Percentiles rank a stretch among this genome's conserved stretches.
Evolutionary conservation across 2,888 invertebrate species (phyloP).

Genomic region (Euphydryas editha): DNA sequence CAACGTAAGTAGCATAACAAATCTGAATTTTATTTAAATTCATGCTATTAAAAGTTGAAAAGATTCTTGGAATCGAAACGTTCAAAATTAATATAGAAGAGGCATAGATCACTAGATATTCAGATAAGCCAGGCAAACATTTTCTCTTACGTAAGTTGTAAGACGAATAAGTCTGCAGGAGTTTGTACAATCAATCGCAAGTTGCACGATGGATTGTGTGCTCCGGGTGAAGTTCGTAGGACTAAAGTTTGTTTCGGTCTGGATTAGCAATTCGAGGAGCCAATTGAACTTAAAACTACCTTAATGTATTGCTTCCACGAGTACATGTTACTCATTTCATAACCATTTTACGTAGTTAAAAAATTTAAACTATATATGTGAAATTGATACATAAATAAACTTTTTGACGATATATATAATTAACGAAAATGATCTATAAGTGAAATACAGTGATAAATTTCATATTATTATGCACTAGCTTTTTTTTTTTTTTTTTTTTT

Average conservation of each 20-base stretch:
- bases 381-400: no score
- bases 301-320: constrained; percentile 25
- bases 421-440: no score
- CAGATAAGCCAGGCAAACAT: constrained; percentile 44
- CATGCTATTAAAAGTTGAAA: constrained; percentile 13
- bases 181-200: constrained; percentile 48
- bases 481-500: no score
- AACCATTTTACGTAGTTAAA: no score
- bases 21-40: background rate
- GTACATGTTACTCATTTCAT: background rate
- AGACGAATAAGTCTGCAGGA: constrained; percentile 42
- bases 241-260: constrained; percentile 41
- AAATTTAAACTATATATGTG: no score
- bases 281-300: constrained; percentile 39
- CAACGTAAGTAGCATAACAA: background rate
- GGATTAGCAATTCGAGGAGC: constrained; percentile 42
- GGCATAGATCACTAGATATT: constrained; percentile 43
- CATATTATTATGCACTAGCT: no score
- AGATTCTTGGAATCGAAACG: constrained; percentile 15
- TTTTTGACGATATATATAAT: no score
- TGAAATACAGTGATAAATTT: no score
- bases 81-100: constrained; percentile 31
- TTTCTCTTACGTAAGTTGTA: constrained; percentile 43
- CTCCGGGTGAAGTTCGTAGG: constrained; percentile 40
- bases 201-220: constrained; percentile 44